phyloP scores from a whole-genome alignment of 1,140 invertebrate genomes.

The Drosophila kikkawai region DNA sequence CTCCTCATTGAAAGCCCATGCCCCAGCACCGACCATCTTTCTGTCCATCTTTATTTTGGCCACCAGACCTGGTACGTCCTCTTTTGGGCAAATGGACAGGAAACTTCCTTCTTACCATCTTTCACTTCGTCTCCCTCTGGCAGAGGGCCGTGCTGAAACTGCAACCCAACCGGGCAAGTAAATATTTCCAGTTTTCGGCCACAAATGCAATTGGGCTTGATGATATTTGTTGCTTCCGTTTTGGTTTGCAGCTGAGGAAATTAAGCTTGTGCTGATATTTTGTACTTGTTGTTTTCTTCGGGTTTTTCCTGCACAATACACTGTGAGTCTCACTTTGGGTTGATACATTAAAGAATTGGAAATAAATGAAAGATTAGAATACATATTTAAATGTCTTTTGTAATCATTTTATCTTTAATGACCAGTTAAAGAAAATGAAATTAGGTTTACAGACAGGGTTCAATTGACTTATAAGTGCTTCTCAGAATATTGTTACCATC shows the following conservation, averaged over 20 bases:
- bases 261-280: conserved; percentile 59
- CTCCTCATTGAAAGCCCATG: conserved; percentile 23
- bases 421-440: not conserved
- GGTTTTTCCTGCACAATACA: conserved; percentile 19
- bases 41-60: conserved; percentile 44
- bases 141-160: conserved; percentile 13
- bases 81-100: conserved; percentile 48
- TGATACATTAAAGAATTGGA: not conserved
- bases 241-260: conserved; percentile 70
- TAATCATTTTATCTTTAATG: not conserved
- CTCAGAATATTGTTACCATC: not conserved
- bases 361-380: not conserved
- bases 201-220: conserved; percentile 83
- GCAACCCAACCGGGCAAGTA: conserved; percentile 44
- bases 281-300: conserved; percentile 20
- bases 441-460: not conserved
- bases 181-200: conserved; percentile 81
- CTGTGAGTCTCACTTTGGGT: conserved; percentile 1
- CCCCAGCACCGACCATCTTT: conserved; percentile 13
- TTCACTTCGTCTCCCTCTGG: conserved; percentile 12
- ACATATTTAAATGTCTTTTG: not conserved
- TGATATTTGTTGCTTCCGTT: conserved; percentile 82
- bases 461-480: not conserved
- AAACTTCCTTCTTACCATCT: conserved; percentile 20
- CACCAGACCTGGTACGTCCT: conserved; percentile 24